Evolutionary conservation across 2,888 invertebrate species (phyloP).

Genomic region (Dryobota labecula): DNA sequence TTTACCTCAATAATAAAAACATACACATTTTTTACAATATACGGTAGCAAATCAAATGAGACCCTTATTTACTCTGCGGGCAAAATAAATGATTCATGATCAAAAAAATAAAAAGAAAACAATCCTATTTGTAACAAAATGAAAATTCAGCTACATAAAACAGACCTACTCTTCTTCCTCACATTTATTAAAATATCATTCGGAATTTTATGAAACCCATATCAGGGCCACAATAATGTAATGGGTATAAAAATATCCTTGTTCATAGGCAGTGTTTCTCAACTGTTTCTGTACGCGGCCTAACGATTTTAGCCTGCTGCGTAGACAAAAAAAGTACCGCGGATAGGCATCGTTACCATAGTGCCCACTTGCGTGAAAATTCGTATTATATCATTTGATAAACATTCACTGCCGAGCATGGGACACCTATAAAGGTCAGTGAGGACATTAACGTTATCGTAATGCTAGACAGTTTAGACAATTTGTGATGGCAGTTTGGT

Average conservation of each 20-base stretch:
- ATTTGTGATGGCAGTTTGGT: background rate
- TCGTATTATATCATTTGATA: background rate
- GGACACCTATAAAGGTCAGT: constrained; percentile 4
- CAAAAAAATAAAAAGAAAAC: constrained; percentile 49
- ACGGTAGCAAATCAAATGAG: constrained; percentile 40
- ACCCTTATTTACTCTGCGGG: constrained; percentile 31
- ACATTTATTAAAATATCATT: constrained; percentile 61
- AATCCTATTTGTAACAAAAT: constrained; percentile 43
- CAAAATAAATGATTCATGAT: constrained; percentile 60
- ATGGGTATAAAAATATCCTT: constrained; percentile 37
- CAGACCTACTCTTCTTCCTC: constrained; percentile 22
- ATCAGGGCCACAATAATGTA: constrained; percentile 48
- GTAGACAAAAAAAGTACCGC: background rate
- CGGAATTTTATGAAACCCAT: constrained; percentile 54
- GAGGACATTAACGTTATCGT: constrained; percentile 16
- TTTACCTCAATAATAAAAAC: constrained; percentile 30
- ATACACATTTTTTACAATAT: constrained; percentile 38
- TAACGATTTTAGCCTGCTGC: background rate
- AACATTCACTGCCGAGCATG: background rate
- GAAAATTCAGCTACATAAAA: constrained; percentile 33
- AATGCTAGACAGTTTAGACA: background rate
- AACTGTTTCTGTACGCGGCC: constrained; percentile 23
- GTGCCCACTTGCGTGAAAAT: background rate
- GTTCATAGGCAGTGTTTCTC: constrained; percentile 31
- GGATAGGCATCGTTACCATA: background rate